phyloP scores from a whole-genome alignment of 2,888 invertebrate species.

The Lycophotia porphyrea region DNA sequence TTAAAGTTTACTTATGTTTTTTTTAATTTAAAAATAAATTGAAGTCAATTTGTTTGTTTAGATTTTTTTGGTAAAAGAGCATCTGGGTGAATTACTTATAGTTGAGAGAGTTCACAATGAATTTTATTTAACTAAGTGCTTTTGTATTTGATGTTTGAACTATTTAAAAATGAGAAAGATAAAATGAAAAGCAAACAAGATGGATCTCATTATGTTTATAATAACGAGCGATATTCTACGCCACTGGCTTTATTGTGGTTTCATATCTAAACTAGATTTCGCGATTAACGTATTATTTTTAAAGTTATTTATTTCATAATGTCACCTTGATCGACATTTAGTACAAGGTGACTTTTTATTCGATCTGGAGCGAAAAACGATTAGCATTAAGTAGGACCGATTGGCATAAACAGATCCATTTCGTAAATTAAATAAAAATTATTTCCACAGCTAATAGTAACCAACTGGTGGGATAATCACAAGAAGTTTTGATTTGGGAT shows the following conservation, averaged over 20 bases:
- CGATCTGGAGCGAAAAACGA: background rate
- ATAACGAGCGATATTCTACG: background rate
- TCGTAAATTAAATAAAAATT: background rate
- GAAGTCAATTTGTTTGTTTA: slow-evolving; percentile 50
- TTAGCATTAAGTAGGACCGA: background rate
- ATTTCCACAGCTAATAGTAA: background rate
- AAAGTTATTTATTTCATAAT: background rate
- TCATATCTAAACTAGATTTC: background rate
- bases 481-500: background rate
- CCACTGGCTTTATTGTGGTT: background rate
- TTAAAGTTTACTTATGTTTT: slow-evolving; percentile 48
- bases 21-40: slow-evolving; percentile 57
- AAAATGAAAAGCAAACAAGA: slow-evolving; percentile 16
- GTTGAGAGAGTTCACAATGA: slow-evolving; percentile 25
- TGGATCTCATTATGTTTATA: slow-evolving; percentile 14
- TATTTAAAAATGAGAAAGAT: slow-evolving; percentile 20
- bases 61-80: slow-evolving; percentile 14
- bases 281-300: background rate
- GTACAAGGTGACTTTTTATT: slow-evolving; percentile 4
- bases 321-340: slow-evolving; percentile 13
- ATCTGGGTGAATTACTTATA: slow-evolving; percentile 5
- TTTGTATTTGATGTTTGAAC: slow-evolving; percentile 19
- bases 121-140: slow-evolving; percentile 41
- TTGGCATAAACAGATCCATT: background rate
- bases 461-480: background rate